Evolutionary conservation across 2,113 vertebrate genomes (phyloP).

Genomic region (Ochotona princeps): DNA sequence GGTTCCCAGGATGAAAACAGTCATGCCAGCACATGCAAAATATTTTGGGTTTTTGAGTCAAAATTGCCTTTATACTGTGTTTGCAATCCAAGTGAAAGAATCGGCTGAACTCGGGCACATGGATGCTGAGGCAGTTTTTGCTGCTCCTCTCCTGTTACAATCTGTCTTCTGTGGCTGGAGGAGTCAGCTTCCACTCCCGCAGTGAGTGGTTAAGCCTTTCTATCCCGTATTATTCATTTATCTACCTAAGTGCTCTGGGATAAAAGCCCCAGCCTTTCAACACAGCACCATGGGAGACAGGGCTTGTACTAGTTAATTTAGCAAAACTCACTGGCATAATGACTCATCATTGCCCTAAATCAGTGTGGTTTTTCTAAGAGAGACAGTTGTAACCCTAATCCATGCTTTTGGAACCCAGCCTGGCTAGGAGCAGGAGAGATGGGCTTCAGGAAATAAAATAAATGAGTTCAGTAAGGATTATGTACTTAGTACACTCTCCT

Average conservation of each 20-base stretch:
- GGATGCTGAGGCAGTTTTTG: background rate
- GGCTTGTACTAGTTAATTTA: slow-evolving; percentile 29
- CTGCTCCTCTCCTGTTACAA: background rate
- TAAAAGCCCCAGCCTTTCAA: slow-evolving; percentile 50
- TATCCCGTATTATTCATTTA: background rate
- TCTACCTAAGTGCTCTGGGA: slow-evolving; percentile 20
- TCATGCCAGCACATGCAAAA: background rate
- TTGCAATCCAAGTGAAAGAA: background rate
- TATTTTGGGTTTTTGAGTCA: background rate
- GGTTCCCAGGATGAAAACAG: background rate
- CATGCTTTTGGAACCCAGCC: slow-evolving; percentile 5
- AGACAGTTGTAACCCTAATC: slow-evolving; percentile 45
- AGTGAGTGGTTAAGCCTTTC: background rate
- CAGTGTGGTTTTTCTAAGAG: slow-evolving; percentile 46
- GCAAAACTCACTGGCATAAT: slow-evolving; percentile 27
- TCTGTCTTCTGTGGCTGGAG: background rate
- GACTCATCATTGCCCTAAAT: slow-evolving; percentile 48
- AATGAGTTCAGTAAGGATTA: slow-evolving; percentile 29
- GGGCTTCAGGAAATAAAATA: slow-evolving; percentile 51
- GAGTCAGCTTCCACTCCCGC: background rate
- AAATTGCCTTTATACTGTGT: background rate
- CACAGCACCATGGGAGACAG: background rate
- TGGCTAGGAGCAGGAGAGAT: background rate
- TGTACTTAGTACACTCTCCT: background rate
- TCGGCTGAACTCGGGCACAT: background rate